A percentile compares a stretch with the other conserved stretches of the same genome.
Evolutionary conservation across 2,113 vertebrate genomes (phyloP).

Genomic region (Anarrhichthys ocellatus): DNA sequence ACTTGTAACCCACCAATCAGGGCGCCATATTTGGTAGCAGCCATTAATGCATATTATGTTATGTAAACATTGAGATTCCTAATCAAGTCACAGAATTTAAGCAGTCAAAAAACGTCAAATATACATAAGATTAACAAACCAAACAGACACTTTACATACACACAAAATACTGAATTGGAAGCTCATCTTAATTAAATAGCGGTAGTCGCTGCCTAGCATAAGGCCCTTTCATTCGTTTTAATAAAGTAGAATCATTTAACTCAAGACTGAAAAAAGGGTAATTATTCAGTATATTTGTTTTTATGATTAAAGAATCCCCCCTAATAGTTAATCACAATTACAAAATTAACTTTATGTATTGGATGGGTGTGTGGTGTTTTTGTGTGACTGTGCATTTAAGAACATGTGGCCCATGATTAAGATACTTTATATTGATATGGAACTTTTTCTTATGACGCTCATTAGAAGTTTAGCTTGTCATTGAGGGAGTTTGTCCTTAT

Average conservation of each 20-base stretch:
- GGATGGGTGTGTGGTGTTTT: neutral
- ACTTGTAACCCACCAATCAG: no score
- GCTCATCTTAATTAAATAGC: neutral
- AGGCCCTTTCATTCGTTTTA: neutral
- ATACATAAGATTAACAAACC: neutral
- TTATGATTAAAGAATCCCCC: neutral
- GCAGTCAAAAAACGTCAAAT: neutral
- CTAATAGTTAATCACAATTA: neutral
- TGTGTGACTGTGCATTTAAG: neutral
- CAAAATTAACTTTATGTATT: neutral
- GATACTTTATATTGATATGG: neutral
- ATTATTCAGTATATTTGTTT: neutral
- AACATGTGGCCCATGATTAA: neutral
- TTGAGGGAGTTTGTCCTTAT: neutral
- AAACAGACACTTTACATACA: neutral
- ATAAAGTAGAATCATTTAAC: neutral
- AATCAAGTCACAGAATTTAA: neutral
- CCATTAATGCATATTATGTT: neutral
- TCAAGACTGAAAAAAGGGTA: neutral
- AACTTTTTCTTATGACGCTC: neutral
- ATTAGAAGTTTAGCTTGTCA: neutral
- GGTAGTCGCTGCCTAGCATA: neutral
- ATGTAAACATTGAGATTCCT: neutral
- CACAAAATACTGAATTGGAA: neutral
- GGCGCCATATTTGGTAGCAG: neutral